Evolutionary conservation across 2,888 invertebrate species (phyloP).

Genomic region (Marronus borbonicus): DNA sequence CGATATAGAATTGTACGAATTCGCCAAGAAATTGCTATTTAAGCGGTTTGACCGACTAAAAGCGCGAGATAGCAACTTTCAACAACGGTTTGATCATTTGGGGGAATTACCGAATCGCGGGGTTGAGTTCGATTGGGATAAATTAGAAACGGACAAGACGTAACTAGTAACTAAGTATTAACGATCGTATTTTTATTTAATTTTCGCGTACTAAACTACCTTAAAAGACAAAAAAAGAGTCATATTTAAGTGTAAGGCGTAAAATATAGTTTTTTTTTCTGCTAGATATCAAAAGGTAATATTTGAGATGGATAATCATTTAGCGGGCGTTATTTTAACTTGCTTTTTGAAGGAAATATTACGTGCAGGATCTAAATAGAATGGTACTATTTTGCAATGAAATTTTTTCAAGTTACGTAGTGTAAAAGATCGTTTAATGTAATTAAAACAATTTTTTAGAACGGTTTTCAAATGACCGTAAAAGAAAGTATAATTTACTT

Average conservation of each 20-base stretch:
- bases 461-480: too few species aligned
- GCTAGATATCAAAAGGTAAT: neutral
- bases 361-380: neutral
- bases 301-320: neutral
- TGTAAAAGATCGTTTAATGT: too few species aligned
- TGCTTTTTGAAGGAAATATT: neutral
- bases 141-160: constrained; percentile 81
- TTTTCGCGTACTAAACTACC: neutral
- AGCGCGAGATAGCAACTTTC: constrained; percentile 86
- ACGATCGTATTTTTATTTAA: constrained; percentile 10
- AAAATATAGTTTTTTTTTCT: neutral
- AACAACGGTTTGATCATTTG: constrained; percentile 86
- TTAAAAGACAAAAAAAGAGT: neutral
- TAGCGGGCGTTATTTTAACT: neutral
- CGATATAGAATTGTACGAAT: constrained; percentile 94
- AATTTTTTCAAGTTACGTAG: too few species aligned
- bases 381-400: neutral
- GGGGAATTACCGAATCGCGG: constrained; percentile 84
- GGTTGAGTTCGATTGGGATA: constrained; percentile 93
- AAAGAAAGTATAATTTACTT: too few species aligned
- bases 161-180: neutral
- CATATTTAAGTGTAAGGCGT: neutral
- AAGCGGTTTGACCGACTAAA: constrained; percentile 87
- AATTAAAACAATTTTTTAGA: too few species aligned
- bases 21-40: constrained; percentile 90